Evolutionary conservation across 2,888 invertebrate species (phyloP).

Genomic region (Ectobius pallidus): DNA sequence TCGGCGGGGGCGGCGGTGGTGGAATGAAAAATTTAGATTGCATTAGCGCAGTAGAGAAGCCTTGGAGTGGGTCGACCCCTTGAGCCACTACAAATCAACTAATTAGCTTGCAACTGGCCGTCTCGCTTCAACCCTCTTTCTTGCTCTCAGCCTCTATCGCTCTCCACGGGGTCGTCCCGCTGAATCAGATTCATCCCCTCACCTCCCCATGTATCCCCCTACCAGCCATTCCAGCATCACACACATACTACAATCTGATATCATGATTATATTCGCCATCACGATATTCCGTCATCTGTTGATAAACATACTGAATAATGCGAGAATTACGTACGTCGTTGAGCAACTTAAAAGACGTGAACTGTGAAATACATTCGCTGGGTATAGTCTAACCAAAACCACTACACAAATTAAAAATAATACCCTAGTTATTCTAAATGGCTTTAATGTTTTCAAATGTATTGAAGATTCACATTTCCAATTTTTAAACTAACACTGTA

Average conservation of each 20-base stretch:
- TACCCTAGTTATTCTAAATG: too few relatives aligned
- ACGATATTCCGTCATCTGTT: too few relatives aligned
- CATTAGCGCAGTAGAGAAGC: conserved; percentile 39
- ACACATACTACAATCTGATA: not conserved
- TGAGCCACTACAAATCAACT: conserved; percentile 60
- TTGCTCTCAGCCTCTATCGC: conserved; percentile 37
- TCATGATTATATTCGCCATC: not conserved
- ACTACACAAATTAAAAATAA: too few relatives aligned
- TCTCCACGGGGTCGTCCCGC: conserved; percentile 38
- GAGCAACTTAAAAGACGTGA: too few relatives aligned
- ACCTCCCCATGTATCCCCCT: not conserved
- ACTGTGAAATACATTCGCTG: too few relatives aligned
- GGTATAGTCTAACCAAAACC: too few relatives aligned
- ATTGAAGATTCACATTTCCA: too few relatives aligned
- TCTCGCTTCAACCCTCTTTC: conserved; percentile 30
- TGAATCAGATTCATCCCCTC: conserved; percentile 34
- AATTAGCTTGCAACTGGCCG: conserved; percentile 52
- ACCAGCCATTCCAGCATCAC: not conserved
- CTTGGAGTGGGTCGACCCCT: conserved; percentile 49
- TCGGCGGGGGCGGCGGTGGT: not conserved
- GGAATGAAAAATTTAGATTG: conserved; percentile 44
- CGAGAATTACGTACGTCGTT: too few relatives aligned
- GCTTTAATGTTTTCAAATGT: too few relatives aligned
- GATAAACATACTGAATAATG: too few relatives aligned
- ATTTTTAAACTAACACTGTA: too few relatives aligned